These are phyloP conservation scores for Nymphalis io DNA, from an alignment of 1,140 invertebrate genomes.

Conservation along the genomic window DNA sequence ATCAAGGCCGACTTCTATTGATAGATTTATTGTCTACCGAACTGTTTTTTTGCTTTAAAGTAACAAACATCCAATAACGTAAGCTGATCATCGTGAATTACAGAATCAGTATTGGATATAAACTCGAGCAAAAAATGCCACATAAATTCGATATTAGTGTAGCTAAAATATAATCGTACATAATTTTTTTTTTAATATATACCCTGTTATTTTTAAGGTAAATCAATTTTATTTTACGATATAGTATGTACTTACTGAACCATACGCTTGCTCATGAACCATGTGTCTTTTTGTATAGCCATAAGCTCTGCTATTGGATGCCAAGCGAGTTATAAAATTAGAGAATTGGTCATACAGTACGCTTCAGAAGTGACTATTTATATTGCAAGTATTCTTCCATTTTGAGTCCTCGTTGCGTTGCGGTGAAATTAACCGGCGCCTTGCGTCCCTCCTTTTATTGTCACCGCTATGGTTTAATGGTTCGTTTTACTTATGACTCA, in stretches of 20 bases:
- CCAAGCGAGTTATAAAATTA: conserved; percentile 60
- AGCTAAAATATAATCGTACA: background rate
- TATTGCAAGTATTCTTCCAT: conserved; percentile 65
- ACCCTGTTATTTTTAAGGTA: background rate
- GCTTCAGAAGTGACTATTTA: conserved; percentile 61
- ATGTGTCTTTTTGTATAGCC: conserved; percentile 24
- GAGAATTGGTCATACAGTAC: conserved; percentile 66
- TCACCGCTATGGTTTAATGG: conserved; percentile 52
- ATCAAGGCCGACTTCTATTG: conserved; percentile 28
- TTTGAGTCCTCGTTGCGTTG: conserved; percentile 57
- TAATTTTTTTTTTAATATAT: background rate
- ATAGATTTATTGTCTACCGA: conserved; percentile 21
- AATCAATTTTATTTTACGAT: conserved; percentile 13
- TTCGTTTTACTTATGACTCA: conserved; percentile 71
- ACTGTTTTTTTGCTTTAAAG: conserved; percentile 10
- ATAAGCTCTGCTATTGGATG: conserved; percentile 28
- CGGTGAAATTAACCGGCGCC: conserved; percentile 72
- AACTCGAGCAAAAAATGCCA: background rate
- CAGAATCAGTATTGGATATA: conserved; percentile 1
- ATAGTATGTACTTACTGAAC: conserved; percentile 2
- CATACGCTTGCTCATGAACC: conserved; percentile 9
- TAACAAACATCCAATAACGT: conserved; percentile 4
- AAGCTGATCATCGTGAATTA: conserved; percentile 7
- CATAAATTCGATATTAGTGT: background rate
- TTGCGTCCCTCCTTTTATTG: conserved; percentile 63